These are phyloP conservation scores for Lasioglossum marginatum DNA, from an alignment of 2,888 invertebrate genomes.

Conservation along the genomic window DNA sequence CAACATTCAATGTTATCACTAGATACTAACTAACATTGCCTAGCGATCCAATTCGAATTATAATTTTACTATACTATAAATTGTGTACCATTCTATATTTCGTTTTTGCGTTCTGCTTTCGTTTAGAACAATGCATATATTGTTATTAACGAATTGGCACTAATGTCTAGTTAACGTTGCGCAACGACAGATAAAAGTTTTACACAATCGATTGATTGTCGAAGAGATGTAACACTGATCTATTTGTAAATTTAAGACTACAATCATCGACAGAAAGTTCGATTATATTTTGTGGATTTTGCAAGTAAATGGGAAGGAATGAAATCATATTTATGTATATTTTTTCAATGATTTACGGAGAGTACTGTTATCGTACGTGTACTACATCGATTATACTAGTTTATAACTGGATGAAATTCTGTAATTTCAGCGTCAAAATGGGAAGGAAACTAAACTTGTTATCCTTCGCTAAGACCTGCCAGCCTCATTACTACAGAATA, in stretches of 20 bases:
- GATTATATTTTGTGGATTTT: conserved; percentile 5
- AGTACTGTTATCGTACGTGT: not conserved
- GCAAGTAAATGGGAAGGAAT: conserved; percentile 38
- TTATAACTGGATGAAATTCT: conserved; percentile 40
- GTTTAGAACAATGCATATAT: not conserved
- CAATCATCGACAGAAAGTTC: not conserved
- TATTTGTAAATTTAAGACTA: not conserved
- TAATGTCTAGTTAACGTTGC: not conserved
- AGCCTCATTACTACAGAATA: conserved; percentile 82
- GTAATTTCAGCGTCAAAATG: conserved; percentile 83
- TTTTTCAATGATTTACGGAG: conserved; percentile 24
- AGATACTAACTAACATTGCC: not conserved
- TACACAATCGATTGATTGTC: not conserved
- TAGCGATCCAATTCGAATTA: not conserved
- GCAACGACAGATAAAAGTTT: conserved; percentile 25
- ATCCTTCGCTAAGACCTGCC: conserved; percentile 84
- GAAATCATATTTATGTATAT: conserved; percentile 2
- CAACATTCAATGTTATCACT: not conserved
- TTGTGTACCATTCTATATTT: not conserved
- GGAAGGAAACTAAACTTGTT: conserved; percentile 83
- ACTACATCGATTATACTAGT: not conserved
- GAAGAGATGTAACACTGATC: conserved; percentile 13
- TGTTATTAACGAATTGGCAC: conserved; percentile 3
- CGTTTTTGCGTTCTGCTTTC: not conserved
- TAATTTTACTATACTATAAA: not conserved